A percentile compares a stretch with the other conserved stretches of the same genome.
These are phyloP conservation scores for Oxyteleia sp. DNA, from an alignment of 2,888 invertebrate species.

Conservation along the genomic window DNA sequence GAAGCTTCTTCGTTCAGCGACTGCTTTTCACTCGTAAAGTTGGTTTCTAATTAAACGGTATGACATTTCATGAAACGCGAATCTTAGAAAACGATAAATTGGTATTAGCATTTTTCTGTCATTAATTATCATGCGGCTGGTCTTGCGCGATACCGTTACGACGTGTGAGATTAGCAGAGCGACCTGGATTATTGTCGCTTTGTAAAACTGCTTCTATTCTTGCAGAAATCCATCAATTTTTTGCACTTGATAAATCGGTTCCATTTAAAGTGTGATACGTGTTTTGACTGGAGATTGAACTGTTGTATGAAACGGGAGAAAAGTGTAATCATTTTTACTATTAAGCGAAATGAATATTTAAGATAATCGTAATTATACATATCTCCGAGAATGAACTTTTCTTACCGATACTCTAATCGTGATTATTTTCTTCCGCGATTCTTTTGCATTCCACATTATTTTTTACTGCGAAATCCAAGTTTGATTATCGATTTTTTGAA, in stretches of 20 bases:
- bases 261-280: conserved; percentile 16
- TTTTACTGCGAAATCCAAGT: too few relatives aligned
- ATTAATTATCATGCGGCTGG: conserved; percentile 56
- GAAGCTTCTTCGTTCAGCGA: conserved; percentile 47
- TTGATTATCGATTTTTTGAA: too few relatives aligned
- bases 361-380: too few relatives aligned
- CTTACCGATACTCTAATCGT: too few relatives aligned
- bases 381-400: too few relatives aligned
- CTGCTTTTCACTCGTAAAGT: conserved; percentile 59
- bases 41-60: conserved; percentile 65
- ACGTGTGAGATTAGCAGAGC: conserved; percentile 48
- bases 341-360: too few relatives aligned
- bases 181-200: conserved; percentile 46
- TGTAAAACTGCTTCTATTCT: conserved; percentile 38
- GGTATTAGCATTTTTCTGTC: conserved; percentile 65
- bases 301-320: too few relatives aligned
- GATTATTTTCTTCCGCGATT: too few relatives aligned
- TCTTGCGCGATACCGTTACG: conserved; percentile 63
- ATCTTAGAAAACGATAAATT: conserved; percentile 65
- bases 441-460: too few relatives aligned
- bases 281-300: too few relatives aligned
- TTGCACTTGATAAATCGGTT: not conserved
- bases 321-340: too few relatives aligned
- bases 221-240: conserved; percentile 42
- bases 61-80: conserved; percentile 62